A percentile compares a stretch with the other conserved stretches of the same genome.
Evolutionary conservation across 1,140 invertebrate species (phyloP).

Genomic region (Drosophila parvula): DNA sequence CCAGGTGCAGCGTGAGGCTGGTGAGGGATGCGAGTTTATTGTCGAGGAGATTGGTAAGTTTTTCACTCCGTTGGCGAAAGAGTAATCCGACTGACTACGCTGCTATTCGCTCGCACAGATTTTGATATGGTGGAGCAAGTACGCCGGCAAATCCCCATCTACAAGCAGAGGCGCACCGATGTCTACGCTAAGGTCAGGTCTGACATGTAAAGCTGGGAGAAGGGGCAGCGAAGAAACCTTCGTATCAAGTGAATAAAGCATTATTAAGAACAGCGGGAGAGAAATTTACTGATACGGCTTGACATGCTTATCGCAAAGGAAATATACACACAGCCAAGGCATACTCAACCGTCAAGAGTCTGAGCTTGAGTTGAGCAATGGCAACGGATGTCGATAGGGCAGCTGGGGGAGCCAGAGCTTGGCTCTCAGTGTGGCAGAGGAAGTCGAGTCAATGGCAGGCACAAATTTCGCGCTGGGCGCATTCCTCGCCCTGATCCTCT

Average conservation of each 20-base stretch:
- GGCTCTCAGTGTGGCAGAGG: constrained; percentile 41
- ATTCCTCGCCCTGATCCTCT: constrained; percentile 15
- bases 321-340: background rate
- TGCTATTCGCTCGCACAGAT: constrained; percentile 86
- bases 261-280: constrained; percentile 53
- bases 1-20: constrained; percentile 89
- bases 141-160: constrained; percentile 92
- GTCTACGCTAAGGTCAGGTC: constrained; percentile 86
- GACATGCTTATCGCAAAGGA: constrained; percentile 56
- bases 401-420: constrained; percentile 9
- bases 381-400: constrained; percentile 27
- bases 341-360: background rate
- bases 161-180: constrained; percentile 90
- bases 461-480: constrained; percentile 11
- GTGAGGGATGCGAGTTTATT: constrained; percentile 89
- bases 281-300: constrained; percentile 60
- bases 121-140: constrained; percentile 89
- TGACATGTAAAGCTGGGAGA: constrained; percentile 5
- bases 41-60: constrained; percentile 88
- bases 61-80: background rate
- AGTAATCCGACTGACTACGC: background rate
- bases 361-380: constrained; percentile 4
- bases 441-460: constrained; percentile 13
- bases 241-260: constrained; percentile 30
- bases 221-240: constrained; percentile 1